Evolutionary conservation across 2,797 vertebrate genomes (phyloP), one percentile per base, ranked within the genome.

Genomic region (Sebastes iracundus): DNA sequence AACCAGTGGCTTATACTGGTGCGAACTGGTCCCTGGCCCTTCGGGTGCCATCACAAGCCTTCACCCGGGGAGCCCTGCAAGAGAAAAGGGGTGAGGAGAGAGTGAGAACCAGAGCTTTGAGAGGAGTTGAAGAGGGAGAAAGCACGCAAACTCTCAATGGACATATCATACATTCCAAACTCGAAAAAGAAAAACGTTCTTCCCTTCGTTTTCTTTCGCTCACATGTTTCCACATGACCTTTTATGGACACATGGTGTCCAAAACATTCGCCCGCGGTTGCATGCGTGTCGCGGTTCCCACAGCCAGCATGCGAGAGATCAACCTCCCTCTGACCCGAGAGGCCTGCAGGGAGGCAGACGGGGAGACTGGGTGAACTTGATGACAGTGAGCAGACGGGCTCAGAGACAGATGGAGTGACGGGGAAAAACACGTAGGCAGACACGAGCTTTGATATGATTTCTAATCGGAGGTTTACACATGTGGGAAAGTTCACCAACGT

Each of bases 181-280:
- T 65, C 14, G 0, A 63, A 83, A 77, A 77, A 86, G 20, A 71
- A 49, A 73, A 77, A 62, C 61, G 9, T 61, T 73, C 71, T 42
- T 63, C 75, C 67, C 60, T 68, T 27, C 35, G 1, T 55, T 72
- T 68, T 73, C 66, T 77, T 62, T 75, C 23, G 25, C 38, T 84
- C 80, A 23, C 74, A 90, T 82, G 77, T 84, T 85, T 85, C 80
- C 70, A 74, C 27, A 38, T 76, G 70, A 81, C 92, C 92, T 92
- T 94, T 91, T 94, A 93, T 91, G 93, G 93, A 87, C 83, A 89
- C 73, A 0, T 25, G 84, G 84, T n/a, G 59, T 86, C 77, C 49
- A 7, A 65, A 86, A 76, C 70, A 35, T 68, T 79, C 18, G 6
- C 12, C n/a, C 25, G 25, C 72, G 7, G 81, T 64, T 70, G 77